These are phyloP conservation scores for Schizopygopsis pylzovi DNA, from an alignment of 2,797 vertebrate genomes.

Conservation along the genomic window DNA sequence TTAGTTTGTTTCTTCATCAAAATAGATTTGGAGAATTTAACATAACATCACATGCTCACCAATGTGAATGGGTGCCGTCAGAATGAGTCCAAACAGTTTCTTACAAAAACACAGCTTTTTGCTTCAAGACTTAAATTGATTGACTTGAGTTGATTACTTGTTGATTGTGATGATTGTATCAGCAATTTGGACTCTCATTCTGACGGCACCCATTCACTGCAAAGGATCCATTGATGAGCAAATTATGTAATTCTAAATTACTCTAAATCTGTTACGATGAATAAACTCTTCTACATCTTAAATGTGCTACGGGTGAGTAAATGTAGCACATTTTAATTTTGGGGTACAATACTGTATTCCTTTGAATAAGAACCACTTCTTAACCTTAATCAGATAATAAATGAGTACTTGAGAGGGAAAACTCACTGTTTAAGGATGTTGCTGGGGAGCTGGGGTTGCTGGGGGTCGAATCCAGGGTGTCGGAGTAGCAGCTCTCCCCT, in stretches of 20 bases:
- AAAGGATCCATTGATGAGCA: neutral
- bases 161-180: neutral
- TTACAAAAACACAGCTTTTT: neutral
- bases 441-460: slow-evolving; percentile 80
- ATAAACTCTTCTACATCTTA: neutral
- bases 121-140: neutral
- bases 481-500: slow-evolving; percentile 85
- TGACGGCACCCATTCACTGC: neutral
- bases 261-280: neutral
- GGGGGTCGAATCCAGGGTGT: slow-evolving; percentile 81
- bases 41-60: neutral
- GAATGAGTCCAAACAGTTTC: too few relatives aligned
- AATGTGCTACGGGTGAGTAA: neutral
- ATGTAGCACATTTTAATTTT: neutral
- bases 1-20: neutral
- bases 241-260: neutral
- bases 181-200: neutral
- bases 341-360: neutral
- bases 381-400: neutral
- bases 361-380: neutral
- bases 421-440: slow-evolving; percentile 86
- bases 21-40: neutral
- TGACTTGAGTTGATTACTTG: neutral
- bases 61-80: neutral
- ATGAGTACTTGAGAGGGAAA: neutral